These are phyloP conservation scores for Anagrus nilaparvatae DNA, from an alignment of 1,140 invertebrate species.

Conservation along the genomic window DNA sequence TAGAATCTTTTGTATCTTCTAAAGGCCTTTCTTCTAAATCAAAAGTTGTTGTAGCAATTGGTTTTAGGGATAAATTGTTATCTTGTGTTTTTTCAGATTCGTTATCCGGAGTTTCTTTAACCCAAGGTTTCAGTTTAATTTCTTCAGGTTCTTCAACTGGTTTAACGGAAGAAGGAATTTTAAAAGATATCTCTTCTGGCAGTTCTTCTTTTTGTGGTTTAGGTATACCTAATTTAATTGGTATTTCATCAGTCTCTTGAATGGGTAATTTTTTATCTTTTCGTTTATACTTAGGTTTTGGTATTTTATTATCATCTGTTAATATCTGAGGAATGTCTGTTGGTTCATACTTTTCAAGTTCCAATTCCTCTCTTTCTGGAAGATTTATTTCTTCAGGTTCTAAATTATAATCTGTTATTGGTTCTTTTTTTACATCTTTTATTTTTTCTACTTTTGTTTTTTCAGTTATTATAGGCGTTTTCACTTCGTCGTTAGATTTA, in stretches of 20 bases:
- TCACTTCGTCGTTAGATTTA: neutral
- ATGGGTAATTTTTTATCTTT: constrained; percentile 43
- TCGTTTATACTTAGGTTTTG: constrained; percentile 37
- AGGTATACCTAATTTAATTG: constrained; percentile 44
- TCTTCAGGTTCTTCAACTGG: constrained; percentile 44
- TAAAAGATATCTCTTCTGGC: constrained; percentile 47
- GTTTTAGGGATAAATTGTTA: no score
- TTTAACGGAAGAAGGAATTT: constrained; percentile 42
- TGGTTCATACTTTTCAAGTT: constrained; percentile 31
- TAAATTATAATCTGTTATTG: constrained; percentile 18
- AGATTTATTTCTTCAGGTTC: constrained; percentile 35
- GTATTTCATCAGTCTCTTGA: constrained; percentile 42
- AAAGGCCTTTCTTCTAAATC: no score
- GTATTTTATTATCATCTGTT: no score
- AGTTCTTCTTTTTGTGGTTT: constrained; percentile 42
- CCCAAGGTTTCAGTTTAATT: constrained; percentile 46
- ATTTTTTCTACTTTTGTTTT: constrained; percentile 29
- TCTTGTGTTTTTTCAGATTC: constrained; percentile 30
- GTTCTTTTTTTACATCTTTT: constrained; percentile 23
- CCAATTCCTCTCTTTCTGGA: constrained; percentile 37
- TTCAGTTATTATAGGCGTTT: neutral
- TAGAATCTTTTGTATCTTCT: no score
- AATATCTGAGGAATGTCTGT: constrained; percentile 32
- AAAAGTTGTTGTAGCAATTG: no score
- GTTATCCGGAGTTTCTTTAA: constrained; percentile 36